Evolutionary conservation across 2,888 invertebrate genomes (phyloP).

Genomic region (Carcina quercana): DNA sequence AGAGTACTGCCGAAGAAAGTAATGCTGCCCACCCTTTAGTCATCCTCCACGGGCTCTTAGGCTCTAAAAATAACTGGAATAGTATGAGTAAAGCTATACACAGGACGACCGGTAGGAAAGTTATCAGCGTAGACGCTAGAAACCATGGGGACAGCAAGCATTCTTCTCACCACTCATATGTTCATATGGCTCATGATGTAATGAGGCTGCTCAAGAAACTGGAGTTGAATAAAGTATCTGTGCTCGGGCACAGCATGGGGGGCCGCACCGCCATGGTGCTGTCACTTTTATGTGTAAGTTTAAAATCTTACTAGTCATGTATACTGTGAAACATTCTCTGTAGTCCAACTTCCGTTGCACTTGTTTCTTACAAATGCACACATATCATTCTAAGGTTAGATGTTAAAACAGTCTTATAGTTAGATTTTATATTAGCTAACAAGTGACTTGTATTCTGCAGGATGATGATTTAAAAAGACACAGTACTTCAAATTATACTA

Average conservation of each 20-base stretch:
- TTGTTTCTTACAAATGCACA: too few relatives aligned
- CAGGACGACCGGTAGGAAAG: constrained; percentile 79
- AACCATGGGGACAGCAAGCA: constrained; percentile 98
- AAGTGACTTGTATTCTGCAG: too few relatives aligned
- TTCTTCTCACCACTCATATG: constrained; percentile 81
- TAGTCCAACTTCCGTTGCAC: too few relatives aligned
- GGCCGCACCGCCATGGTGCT: constrained; percentile 93
- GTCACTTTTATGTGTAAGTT: constrained; percentile 78
- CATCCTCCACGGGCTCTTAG: constrained; percentile 93
- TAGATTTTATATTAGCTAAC: too few relatives aligned
- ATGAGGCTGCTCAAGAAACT: constrained; percentile 77
- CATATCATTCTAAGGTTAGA: too few relatives aligned
- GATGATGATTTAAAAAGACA: too few relatives aligned
- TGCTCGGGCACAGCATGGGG: constrained; percentile 97
- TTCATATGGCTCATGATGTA: constrained; percentile 78
- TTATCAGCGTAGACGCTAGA: constrained; percentile 90
- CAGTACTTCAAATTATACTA: too few relatives aligned
- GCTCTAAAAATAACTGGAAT: constrained; percentile 95
- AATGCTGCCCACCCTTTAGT: constrained; percentile 77
- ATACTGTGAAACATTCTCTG: too few relatives aligned
- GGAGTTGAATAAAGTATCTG: constrained; percentile 76
- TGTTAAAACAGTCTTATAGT: too few relatives aligned
- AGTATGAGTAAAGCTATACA: constrained; percentile 86
- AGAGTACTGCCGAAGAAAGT: constrained; percentile 54
- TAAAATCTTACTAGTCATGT: too few relatives aligned